Base-by-base conservation (phyloP, 2,888 invertebrate genomes). In the Physocephala rufipes region DNA sequence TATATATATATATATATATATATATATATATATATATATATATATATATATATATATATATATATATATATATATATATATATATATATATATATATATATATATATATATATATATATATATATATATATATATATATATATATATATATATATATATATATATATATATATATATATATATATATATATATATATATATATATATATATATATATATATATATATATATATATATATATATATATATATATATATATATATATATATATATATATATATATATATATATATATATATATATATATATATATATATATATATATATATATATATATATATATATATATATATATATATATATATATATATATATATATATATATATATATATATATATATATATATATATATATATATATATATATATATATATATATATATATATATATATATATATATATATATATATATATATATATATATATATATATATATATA, bases 211-310 rank as follows among this genome's bases (percentile, higher is more conserved):
- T 67, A n/a, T 36, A 36, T 36, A 36, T 36, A 36, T 36, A 36
- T 7, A 36, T 36, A 9, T 36, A 36, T 72, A 71, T 72, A 76
- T 76, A 75, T 74, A 75, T 73, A 76, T 74, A 76, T 69, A 73
- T 67, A 72, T 74, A 68, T 67, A n/a, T 36, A 36, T 36, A 36
- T 36, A 36, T 36, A 36, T 7, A 36, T 36, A 9, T 36, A 36
- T 72, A 71, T 72, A 76, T 76, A 75, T 74, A 75, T 73, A 76
- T 74, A 76, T 69, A 73, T 67, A 72, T 74, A 68, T 67, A n/a
- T 36, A 36, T 36, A 36, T 36, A 36, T 36, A 36, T 7, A 36
- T 36, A 9, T 36, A 36, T 72, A 71, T 72, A 76, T 76, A 75
- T 74, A 75, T 73, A 76, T 74, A 76, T 69, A 73, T 67, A 72